Evolutionary conservation across 2,113 vertebrate genomes (phyloP), one percentile per base, ranked within the genome.

Genomic region (Lasiurus cinereus): DNA sequence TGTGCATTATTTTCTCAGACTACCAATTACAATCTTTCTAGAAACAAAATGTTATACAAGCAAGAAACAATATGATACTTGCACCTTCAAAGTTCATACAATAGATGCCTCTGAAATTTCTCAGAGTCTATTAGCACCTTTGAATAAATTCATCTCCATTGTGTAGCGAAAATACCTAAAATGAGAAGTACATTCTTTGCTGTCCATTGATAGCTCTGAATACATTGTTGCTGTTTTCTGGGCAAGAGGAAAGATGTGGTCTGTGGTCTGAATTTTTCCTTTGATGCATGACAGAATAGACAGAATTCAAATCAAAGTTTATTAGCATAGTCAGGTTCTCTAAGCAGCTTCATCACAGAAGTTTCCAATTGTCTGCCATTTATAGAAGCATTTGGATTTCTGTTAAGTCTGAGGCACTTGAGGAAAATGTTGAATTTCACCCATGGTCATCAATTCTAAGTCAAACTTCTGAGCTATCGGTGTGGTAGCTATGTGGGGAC

Each of bases 381-480:
- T 1, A 36, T 80, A 69, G 83, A 79, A 91, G 80, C 15, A 97
- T 82, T 97, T 94, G 88, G 91, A 96, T 86, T 54, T 94, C 91
- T 66, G 88, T 80, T 97, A 27, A 6, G 96, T 98, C 96, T 97
- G 97, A 99, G 98, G 98, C 98, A 98, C 98, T 98, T 95, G 96
- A 97, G 97, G 98, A 97, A n/a, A 22, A 54, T 52, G 62, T 1
- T 87, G 80, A 94, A 39, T 82, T 39, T 54, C 33, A 13, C 0
- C 2, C n/a, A 36, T 3, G 7, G 59, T 36, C 59, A 64, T 99
- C 98, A 39, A 39, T 39, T 39, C 39, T 39, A 39, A 39, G 5
- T 39, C 39, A 99, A 94, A 99, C 99, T 97, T 99, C 99, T 0
- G 99, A 99, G 97, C 99, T 99, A 98, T 99, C 99, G 0, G 96